Evolutionary conservation across 2,797 vertebrate genomes (phyloP), one percentile per base, ranked within the genome.

Genomic region (Chiroxiphia lanceolata): DNA sequence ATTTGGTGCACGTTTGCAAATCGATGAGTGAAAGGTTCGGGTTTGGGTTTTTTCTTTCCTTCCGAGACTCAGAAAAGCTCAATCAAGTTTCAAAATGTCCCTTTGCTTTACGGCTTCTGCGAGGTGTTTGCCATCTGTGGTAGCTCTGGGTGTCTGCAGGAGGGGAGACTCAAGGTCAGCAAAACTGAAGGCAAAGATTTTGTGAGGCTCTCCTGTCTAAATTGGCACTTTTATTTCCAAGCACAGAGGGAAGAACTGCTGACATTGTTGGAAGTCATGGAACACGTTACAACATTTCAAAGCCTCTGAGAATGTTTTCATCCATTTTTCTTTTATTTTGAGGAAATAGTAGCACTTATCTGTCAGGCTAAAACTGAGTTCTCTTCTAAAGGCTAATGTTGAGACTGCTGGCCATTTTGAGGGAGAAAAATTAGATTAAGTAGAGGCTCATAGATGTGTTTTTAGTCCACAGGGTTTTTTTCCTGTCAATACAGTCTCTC

Each of bases 151-250:
- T 63, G 29, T 59, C 54, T 89, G 23, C 15, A n/a, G 75, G 42
- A 36, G 44, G 13, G 15, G 92, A 80, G 53, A 15, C 34, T 81
- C 10, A 16, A 90, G 69, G 87, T 92, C 83, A 90, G 79, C 38
- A 77, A 87, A 96, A 76, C n/a, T n/a, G 45, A 77, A 68, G 44
- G 33, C 0, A 0, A 89, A 57, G 33, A 6, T 84, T 67, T 77
- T 91, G 21, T 51, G 54, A 80, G 48, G 34, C 26, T n/a, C 81
- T 33, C 29, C 53, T 92, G 26, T 78, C 59, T 74, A 38, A 87
- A 69, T 67, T 80, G 25, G 33, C n/a, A 40, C 53, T 96, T 96
- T 96, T 63, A 83, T 94, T 89, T 89, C 48, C 93, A 90, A 90
- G 88, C 31, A 56, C 3, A 3, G 29, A 22, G 56, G 74, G 19